Base-by-base conservation (phyloP, 2,888 invertebrate genomes). In the Laothoe populi region DNA sequence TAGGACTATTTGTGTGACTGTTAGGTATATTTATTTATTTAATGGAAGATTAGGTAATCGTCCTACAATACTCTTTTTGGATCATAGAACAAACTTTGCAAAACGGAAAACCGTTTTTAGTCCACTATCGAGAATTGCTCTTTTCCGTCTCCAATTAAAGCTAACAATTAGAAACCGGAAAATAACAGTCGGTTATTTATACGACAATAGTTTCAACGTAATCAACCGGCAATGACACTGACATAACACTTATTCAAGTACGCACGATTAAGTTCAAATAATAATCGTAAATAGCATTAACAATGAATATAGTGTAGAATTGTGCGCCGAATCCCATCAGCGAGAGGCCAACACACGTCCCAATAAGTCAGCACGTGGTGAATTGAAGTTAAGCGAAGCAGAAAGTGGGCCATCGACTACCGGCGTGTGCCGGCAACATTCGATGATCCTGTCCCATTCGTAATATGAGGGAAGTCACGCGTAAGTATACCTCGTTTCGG, bases 401-500 rank as follows among this genome's bases (percentile, higher is more conserved):
- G 40, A 63, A 63, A 63, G 59, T 63, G 44, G 63, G 63, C 59
- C 59, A 63, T 46, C 59, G 63, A 44, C 42, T 59, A 60, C 11
- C 60, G 60, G 57, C 60, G 59, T 57, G 62, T 59, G 63, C 63
- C 38, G 60, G 31, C 42, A 45, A 59, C 63, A 60, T 59, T 60
- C 59, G 59, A 31, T 44, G 19, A 49, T 45, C 42, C 44, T 60
- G 45, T 45, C 63, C 53, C 59, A 53, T 44, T 44, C 57, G 46
- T 62, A 62, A 35, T 24, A 35, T 13, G 59, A 53, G 63, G 63
- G 63, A 66, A 70, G 61, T 69, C 68, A 68, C 59, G 70, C 68
- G 65, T 63, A 73, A 71, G 66, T 53, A 65, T 59, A 66, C 63
- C 68, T 67, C 68, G 67, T 74, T 70, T 63, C 62, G 62, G n/a